A percentile compares a stretch with the other conserved stretches of the same genome.
Evolutionary conservation across 2,888 invertebrate genomes (phyloP).

Genomic region (Nomada ferruginata): DNA sequence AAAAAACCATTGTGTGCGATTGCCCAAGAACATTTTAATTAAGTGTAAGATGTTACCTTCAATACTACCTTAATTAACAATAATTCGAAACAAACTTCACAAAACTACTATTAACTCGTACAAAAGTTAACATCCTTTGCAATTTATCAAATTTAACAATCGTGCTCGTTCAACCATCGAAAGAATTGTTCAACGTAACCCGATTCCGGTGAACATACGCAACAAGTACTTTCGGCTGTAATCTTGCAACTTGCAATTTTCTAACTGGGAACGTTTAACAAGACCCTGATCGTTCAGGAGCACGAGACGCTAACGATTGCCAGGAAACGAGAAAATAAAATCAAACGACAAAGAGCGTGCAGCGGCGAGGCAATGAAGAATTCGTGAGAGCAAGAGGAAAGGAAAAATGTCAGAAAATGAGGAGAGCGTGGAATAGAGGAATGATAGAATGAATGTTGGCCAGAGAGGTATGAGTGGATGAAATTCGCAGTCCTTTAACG

Average conservation of each 20-base stretch:
- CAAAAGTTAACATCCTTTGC: too few relatives aligned
- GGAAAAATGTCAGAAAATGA: slow-evolving; percentile 27
- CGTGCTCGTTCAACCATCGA: background rate
- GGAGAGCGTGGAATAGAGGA: slow-evolving; percentile 30
- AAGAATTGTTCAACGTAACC: background rate
- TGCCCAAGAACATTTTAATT: too few relatives aligned
- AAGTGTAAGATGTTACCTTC: too few relatives aligned
- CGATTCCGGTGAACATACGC: background rate
- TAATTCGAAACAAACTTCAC: too few relatives aligned
- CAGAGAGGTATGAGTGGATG: slow-evolving; percentile 45
- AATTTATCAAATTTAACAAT: too few relatives aligned
- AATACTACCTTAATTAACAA: too few relatives aligned
- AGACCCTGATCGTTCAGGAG: slow-evolving; percentile 19
- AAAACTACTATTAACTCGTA: background rate
- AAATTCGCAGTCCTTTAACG: slow-evolving; percentile 57
- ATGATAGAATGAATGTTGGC: slow-evolving; percentile 37
- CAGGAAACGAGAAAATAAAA: background rate
- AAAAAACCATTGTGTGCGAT: too few relatives aligned
- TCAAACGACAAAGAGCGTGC: slow-evolving; percentile 18
- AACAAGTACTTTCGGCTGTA: slow-evolving; percentile 19
- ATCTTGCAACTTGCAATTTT: slow-evolving; percentile 21
- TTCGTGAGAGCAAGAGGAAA: slow-evolving; percentile 3
- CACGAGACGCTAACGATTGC: slow-evolving; percentile 17
- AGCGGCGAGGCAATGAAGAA: slow-evolving; percentile 12
- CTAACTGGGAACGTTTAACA: slow-evolving; percentile 7